A percentile compares a stretch with the other conserved stretches of the same genome.
Conservation (phyloP, 2,888 invertebrate species). For the Idaea straminata region DNA sequence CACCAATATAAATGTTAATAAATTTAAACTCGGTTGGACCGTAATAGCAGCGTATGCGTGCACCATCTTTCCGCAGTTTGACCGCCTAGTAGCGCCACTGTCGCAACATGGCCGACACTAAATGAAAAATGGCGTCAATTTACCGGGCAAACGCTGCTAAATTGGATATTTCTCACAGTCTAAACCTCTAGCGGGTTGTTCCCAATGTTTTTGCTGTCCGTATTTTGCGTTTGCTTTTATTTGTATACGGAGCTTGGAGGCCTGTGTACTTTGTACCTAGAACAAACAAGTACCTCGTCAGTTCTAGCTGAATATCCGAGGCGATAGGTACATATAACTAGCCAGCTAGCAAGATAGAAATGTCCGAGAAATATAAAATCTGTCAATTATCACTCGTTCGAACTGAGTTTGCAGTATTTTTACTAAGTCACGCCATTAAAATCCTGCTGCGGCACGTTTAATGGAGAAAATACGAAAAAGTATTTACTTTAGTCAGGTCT, state of each 20-base stretch:
- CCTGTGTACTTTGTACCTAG: constrained; percentile 16
- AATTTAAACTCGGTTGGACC: not conserved
- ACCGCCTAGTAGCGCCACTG: constrained; percentile 42
- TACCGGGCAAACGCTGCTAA: constrained; percentile 71
- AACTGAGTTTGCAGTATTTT: not conserved
- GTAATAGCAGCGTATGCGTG: not conserved
- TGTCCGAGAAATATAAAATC: not conserved
- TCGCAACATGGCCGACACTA: constrained; percentile 56
- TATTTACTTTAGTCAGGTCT: not conserved
- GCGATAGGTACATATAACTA: no score
- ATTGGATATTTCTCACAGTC: constrained; percentile 75
- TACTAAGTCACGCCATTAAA: constrained; percentile 1
- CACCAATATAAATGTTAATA: no score
- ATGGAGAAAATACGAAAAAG: not conserved
- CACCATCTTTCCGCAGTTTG: constrained; percentile 17
- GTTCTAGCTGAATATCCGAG: not conserved
- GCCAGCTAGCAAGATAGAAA: not conserved
- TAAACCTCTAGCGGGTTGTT: constrained; percentile 51
- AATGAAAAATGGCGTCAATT: constrained; percentile 76
- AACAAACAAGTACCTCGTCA: not conserved
- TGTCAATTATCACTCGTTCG: not conserved
- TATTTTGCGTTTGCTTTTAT: constrained; percentile 30
- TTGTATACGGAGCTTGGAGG: constrained; percentile 24
- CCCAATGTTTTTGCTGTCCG: constrained; percentile 42
- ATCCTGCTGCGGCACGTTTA: not conserved